Conservation (phyloP, 2,797 vertebrate genomes). For the Sphenodon punctatus region DNA sequence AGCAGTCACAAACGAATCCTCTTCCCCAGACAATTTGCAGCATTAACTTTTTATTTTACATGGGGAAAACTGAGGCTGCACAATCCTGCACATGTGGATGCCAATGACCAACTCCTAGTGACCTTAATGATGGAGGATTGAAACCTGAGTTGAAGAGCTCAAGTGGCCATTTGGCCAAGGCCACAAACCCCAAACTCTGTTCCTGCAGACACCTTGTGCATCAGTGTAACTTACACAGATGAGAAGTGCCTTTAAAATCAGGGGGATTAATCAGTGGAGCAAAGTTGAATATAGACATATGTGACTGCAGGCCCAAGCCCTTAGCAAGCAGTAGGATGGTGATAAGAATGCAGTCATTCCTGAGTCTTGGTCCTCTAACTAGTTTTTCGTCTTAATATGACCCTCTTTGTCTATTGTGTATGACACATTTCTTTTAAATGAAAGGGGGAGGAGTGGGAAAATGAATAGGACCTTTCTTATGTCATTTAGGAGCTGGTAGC, state of each 20-base stretch:
- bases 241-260: too few species aligned
- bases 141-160: background rate
- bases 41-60: background rate
- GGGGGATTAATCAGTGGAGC: background rate
- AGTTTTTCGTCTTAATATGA: background rate
- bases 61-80: too few species aligned
- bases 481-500: background rate
- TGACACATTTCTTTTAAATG: background rate
- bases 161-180: background rate
- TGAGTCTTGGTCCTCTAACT: background rate
- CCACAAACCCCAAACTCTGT: background rate
- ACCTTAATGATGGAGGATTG: too few species aligned
- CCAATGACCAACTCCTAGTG: too few species aligned
- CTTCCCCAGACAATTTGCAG: background rate
- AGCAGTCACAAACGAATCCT: background rate
- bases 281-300: background rate
- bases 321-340: background rate
- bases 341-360: fast-evolving
- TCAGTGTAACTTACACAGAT: background rate
- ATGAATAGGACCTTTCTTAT: background rate
- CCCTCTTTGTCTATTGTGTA: background rate
- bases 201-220: background rate
- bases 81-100: too few species aligned
- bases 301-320: fast-evolving
- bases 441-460: background rate